These are phyloP conservation scores for Rhabditophanes sp. DNA, from an alignment of 2,888 invertebrate species.

Conservation along the genomic window DNA sequence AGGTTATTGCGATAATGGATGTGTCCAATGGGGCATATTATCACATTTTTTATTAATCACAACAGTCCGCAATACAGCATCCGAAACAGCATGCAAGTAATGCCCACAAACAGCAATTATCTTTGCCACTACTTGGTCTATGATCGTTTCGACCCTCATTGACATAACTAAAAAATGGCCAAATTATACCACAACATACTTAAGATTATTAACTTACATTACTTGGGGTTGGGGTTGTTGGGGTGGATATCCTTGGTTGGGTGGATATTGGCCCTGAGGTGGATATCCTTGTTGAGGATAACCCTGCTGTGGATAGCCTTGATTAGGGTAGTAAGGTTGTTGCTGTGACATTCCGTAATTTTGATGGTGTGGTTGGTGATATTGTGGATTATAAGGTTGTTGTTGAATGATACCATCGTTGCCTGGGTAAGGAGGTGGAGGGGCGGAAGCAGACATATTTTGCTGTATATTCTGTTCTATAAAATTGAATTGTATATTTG, in stretches of 20 bases:
- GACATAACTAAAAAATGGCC: constrained; percentile 2
- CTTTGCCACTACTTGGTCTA: background rate
- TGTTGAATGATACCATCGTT: too few relatives aligned
- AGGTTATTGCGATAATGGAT: too few relatives aligned
- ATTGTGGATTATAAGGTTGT: too few relatives aligned
- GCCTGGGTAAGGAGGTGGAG: too few relatives aligned
- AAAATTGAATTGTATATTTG: too few relatives aligned
- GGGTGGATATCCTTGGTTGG: constrained; percentile 2
- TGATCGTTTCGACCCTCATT: background rate
- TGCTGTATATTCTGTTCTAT: too few relatives aligned
- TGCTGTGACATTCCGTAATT: too few relatives aligned
- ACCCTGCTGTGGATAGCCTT: constrained; percentile 4
- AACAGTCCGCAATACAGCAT: constrained; percentile 5
- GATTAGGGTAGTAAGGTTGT: constrained; percentile 2
- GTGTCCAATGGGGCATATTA: too few relatives aligned
- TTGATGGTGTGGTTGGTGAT: too few relatives aligned
- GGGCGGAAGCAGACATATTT: too few relatives aligned
- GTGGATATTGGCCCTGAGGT: constrained; percentile 2
- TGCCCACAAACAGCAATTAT: constrained; percentile 5
- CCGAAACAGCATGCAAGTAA: constrained; percentile 5
- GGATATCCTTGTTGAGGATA: constrained; percentile 3
- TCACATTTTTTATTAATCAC: constrained; percentile 4
- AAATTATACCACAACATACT: too few relatives aligned
- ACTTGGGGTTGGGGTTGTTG: constrained; percentile 9
- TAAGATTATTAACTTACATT: constrained; percentile 5